Base-by-base conservation (phyloP, 2,888 invertebrate species). In the Caenorhabditis sp. region DNA sequence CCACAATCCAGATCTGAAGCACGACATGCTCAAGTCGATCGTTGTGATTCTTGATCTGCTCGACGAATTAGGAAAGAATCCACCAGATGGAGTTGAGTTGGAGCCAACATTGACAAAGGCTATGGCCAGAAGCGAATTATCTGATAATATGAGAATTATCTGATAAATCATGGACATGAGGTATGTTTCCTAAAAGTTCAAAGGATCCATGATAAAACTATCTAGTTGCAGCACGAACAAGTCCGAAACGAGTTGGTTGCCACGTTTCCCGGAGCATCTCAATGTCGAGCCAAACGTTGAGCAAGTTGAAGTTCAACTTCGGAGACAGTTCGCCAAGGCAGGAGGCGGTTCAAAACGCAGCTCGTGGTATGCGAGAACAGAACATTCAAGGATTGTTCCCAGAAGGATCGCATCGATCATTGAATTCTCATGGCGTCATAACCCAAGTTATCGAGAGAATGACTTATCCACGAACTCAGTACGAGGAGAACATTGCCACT, bases 111-210 rank as follows among this genome's bases (percentile, higher is more conserved):
- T n/a, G n/a, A n/a, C n/a, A n/a, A n/a, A n/a, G n/a, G n/a, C n/a
- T n/a, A n/a, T n/a, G n/a, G n/a, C n/a, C n/a, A n/a, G n/a, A n/a
- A n/a, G n/a, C n/a, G n/a, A n/a, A n/a, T n/a, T n/a, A n/a, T n/a
- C n/a, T n/a, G n/a, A n/a, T n/a, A 84, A 50, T 84, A 84, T 18
- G 83, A 80, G 5, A 82, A 84, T 13, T 86, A 58, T 44, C 40
- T 80, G 28, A 44, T 80, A 2, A 60, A 62, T 37, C 77, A 77
- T 40, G 64, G 56, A 24, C 44, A 77, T 32, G 69, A 69, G 22
- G 67, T 71, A 37, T n/a, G n/a, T n/a, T n/a, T n/a, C n/a, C n/a
- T n/a, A n/a, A n/a, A n/a, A n/a, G n/a, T n/a, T n/a, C n/a, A n/a
- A n/a, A n/a, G n/a, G n/a, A n/a, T n/a, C n/a, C n/a, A n/a, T n/a